Evolutionary conservation across 2,888 invertebrate genomes (phyloP), one percentile per base, ranked within the genome.

Genomic region (Horisme vitalbata): DNA sequence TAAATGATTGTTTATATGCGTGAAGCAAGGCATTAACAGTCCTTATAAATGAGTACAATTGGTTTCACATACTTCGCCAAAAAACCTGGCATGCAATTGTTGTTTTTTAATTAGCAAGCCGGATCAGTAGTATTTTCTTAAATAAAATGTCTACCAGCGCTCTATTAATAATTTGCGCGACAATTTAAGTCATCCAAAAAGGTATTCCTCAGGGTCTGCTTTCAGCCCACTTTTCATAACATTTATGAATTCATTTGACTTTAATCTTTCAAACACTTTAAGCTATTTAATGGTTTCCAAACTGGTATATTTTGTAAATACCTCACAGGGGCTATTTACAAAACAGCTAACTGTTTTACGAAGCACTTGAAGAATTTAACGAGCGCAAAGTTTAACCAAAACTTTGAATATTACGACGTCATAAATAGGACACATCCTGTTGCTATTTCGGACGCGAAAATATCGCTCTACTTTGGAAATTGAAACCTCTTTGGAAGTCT

Each of bases 271-370:
- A 38, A 48, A 48, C 47, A 27, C 13, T 35, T 34, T 20, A 13
- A 24, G 26, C 35, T 46, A 60, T 61, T 75, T 72, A 66, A 72
- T 63, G 66, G 65, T 57, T 67, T 61, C 61, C 51, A 67, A 71
- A 71, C 63, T 64, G 65, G 65, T 66, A 44, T 81, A 81, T 81
- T 83, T 83, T 74, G 78, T 79, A 83, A 83, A 83, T 80, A 82
- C 44, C 60, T 63, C 58, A 63, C 65, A 63, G 60, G 61, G 57
- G 51, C 50, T 54, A 55, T 79, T 79, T 79, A 71, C 72, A 71
- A 73, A 79, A 71, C 72, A 71, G 57, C 56, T 59, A 55, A 55
- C 52, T 54, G 57, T 57, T 57, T 57, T 55, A 57, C 47, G 62
- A 60, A 49, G 59, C 50, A 51, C 51, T 63, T 67, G 68, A 66